A percentile compares a stretch with the other conserved stretches of the same genome.
Conservation (phyloP, 2,888 invertebrate genomes). For the Patella depressa region DNA sequence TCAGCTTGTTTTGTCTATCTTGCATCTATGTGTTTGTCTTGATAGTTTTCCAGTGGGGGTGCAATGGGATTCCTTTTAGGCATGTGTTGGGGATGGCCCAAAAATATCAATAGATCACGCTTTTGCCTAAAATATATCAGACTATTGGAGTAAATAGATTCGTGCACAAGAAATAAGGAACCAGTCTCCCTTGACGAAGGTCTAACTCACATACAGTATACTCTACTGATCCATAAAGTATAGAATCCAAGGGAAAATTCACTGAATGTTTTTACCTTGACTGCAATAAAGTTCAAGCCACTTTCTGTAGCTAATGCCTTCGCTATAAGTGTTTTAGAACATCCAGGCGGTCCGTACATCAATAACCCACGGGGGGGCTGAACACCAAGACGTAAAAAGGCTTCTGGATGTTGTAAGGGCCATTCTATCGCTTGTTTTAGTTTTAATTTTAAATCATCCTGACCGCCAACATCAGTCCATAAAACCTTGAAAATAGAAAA, state of each 20-base stretch:
- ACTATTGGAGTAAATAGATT: too few species aligned
- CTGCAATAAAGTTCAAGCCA: constrained; percentile 93
- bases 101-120: too few species aligned
- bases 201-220: too few species aligned
- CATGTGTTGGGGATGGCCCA: too few species aligned
- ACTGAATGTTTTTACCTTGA: constrained; percentile 77
- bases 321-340: constrained; percentile 98
- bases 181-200: too few species aligned
- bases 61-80: too few species aligned
- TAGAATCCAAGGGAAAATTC: too few species aligned
- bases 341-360: constrained; percentile 97
- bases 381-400: constrained; percentile 85
- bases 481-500: constrained; percentile 42
- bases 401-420: constrained; percentile 89
- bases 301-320: constrained; percentile 97
- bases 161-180: neutral
- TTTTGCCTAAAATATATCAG: too few species aligned
- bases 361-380: constrained; percentile 90
- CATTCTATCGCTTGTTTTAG: constrained; percentile 92
- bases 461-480: constrained; percentile 96
- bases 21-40: too few species aligned
- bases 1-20: too few species aligned
- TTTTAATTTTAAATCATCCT: constrained; percentile 86
- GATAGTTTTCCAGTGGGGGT: too few species aligned
- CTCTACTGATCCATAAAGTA: too few species aligned